Conservation (phyloP, 1,140 invertebrate species). For the Metopolophium dirhodum region DNA sequence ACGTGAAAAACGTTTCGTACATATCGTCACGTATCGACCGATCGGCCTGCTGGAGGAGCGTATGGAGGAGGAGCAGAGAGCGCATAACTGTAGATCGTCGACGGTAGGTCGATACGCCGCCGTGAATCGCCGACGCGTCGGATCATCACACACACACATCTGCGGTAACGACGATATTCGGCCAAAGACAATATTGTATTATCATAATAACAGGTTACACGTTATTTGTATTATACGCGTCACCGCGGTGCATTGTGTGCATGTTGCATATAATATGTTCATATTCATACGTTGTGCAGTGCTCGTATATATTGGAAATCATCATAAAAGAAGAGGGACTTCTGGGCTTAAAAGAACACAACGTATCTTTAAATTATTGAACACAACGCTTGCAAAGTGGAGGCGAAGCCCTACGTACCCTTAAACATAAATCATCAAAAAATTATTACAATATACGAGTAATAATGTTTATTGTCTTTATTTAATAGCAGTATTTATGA, state of each 20-base stretch:
- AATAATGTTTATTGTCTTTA: neutral
- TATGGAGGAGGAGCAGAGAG: neutral
- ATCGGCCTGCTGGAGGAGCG: neutral
- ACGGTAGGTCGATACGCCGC: slow-evolving; percentile 31
- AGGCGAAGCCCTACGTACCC: neutral
- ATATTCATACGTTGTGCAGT: neutral
- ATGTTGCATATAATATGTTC: neutral
- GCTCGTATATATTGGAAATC: neutral
- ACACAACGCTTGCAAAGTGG: too few relatives aligned
- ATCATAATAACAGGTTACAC: neutral
- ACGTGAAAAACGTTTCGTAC: slow-evolving; percentile 15
- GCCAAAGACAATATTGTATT: neutral
- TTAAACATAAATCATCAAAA: neutral
- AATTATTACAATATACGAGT: neutral
- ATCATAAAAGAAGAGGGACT: neutral
- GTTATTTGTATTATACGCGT: neutral
- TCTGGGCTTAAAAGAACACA: neutral
- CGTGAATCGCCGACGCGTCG: neutral
- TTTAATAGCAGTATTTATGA: too few relatives aligned
- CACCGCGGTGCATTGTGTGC: neutral
- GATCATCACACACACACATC: neutral
- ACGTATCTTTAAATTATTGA: too few relatives aligned
- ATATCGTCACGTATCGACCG: slow-evolving; percentile 36
- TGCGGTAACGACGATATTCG: neutral
- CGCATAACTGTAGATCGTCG: slow-evolving; percentile 48